A percentile compares a stretch with the other conserved stretches of the same genome.
Evolutionary conservation across 2,797 vertebrate species (phyloP).

Genomic region (Podarcis siculus): DNA sequence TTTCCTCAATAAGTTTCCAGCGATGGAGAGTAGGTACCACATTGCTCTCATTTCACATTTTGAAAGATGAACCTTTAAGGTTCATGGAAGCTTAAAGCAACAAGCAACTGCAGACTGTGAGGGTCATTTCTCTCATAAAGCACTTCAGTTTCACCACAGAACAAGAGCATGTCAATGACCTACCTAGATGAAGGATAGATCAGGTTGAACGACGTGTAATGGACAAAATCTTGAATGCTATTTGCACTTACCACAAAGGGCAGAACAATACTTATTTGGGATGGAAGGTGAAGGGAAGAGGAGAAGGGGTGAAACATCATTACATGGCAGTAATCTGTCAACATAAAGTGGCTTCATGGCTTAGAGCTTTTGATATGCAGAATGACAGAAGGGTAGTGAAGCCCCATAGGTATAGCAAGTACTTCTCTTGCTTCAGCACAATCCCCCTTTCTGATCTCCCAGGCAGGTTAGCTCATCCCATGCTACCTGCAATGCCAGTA

Average conservation of each 20-base stretch:
- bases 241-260: slow-evolving; percentile 16
- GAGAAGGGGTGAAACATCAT: not conserved
- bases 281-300: not conserved
- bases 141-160: not conserved
- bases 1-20: slow-evolving; percentile 28
- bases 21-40: accelerated
- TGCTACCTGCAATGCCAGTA: not conserved
- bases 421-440: not conserved
- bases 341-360: not conserved
- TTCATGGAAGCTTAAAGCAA: slow-evolving; percentile 27
- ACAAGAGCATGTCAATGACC: not conserved
- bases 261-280: slow-evolving; percentile 25
- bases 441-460: not conserved
- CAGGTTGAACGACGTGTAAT: slow-evolving; percentile 32
- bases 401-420: not conserved
- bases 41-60: slow-evolving; percentile 18
- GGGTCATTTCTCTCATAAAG: slow-evolving; percentile 6
- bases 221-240: slow-evolving; percentile 15
- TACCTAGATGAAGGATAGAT: slow-evolving; percentile 16
- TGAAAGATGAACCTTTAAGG: slow-evolving; percentile 31
- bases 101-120: not conserved
- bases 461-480: not conserved
- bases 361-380: not conserved
- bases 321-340: not conserved
- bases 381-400: not conserved